Conservation (phyloP, 64 coral and sea anemone genomes). For the Pocillopora verrucosa region DNA sequence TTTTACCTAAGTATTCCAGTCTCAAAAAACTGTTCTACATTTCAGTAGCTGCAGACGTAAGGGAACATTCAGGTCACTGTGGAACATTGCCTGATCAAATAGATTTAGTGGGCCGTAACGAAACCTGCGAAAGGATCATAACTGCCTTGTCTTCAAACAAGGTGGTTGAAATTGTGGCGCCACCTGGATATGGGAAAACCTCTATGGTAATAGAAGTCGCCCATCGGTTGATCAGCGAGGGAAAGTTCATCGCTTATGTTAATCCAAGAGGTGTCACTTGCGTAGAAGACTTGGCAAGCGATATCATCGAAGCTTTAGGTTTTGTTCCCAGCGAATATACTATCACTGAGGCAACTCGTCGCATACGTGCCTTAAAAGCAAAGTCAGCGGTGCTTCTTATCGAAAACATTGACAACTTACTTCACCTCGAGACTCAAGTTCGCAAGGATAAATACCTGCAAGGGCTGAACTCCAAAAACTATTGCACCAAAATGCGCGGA, state of each 20-base stretch:
- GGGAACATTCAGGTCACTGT: neutral
- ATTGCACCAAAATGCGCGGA: neutral
- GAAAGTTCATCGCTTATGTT: constrained; percentile 29
- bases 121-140: constrained; percentile 1
- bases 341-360: neutral
- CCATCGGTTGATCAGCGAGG: neutral
- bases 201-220: constrained; percentile 22
- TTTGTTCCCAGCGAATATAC: constrained; percentile 15
- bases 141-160: neutral
- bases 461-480: neutral
- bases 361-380: constrained; percentile 7
- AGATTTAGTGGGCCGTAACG: constrained; percentile 30
- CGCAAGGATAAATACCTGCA: neutral
- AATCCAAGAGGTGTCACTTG: constrained; percentile 23
- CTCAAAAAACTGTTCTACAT: neutral
- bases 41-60: neutral
- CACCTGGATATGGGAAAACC: constrained; percentile 55
- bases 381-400: constrained; percentile 19
- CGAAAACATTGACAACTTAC: constrained; percentile 46
- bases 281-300: constrained; percentile 30
- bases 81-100: constrained; percentile 3
- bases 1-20: no score
- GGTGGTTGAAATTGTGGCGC: neutral
- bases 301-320: constrained; percentile 33
- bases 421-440: neutral